Evolutionary conservation across 2,797 vertebrate genomes (phyloP).

Genomic region (Chanos chanos): DNA sequence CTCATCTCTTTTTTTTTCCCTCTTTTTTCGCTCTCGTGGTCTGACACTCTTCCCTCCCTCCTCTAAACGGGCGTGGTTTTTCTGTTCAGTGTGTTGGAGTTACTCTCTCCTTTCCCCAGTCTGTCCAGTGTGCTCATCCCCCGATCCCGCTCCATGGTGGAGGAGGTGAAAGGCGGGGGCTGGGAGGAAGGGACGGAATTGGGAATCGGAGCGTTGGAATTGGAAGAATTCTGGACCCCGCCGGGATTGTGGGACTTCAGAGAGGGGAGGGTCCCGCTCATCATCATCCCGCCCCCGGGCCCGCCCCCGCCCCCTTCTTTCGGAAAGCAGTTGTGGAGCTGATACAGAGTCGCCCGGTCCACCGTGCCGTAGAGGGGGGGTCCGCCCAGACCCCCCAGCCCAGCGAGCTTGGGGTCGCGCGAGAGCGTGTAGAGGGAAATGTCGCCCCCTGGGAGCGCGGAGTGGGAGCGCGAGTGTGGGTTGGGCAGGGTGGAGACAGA

Average conservation of each 20-base stretch:
- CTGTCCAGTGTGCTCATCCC: conserved; percentile 79
- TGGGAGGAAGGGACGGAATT: conserved; percentile 72
- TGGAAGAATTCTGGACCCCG: conserved; percentile 67
- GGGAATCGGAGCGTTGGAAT: conserved; percentile 70
- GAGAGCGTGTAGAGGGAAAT: conserved; percentile 81
- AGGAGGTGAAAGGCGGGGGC: conserved; percentile 76
- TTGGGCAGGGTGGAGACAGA: conserved; percentile 89
- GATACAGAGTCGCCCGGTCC: conserved; percentile 82
- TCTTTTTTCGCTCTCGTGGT: neutral
- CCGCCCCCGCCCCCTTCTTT: conserved; percentile 73
- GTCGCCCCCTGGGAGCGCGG: conserved; percentile 82
- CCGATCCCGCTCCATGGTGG: conserved; percentile 73
- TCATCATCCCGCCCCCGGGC: conserved; percentile 66
- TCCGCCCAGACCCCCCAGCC: conserved; percentile 48
- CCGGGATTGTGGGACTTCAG: conserved; percentile 81
- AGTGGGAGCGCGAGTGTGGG: conserved; percentile 79
- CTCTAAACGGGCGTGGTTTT: conserved; percentile 85
- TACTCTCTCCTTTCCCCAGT: conserved; percentile 77
- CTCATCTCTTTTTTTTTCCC: neutral
- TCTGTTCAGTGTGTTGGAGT: conserved; percentile 91
- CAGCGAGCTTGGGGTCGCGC: conserved; percentile 71
- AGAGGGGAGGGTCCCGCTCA: conserved; percentile 76
- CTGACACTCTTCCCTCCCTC: conserved; percentile 14
- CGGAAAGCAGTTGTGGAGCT: conserved; percentile 91
- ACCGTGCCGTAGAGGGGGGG: conserved; percentile 71